Evolutionary conservation across 2,888 invertebrate species (phyloP).

Genomic region (Argynnis bischoffii): DNA sequence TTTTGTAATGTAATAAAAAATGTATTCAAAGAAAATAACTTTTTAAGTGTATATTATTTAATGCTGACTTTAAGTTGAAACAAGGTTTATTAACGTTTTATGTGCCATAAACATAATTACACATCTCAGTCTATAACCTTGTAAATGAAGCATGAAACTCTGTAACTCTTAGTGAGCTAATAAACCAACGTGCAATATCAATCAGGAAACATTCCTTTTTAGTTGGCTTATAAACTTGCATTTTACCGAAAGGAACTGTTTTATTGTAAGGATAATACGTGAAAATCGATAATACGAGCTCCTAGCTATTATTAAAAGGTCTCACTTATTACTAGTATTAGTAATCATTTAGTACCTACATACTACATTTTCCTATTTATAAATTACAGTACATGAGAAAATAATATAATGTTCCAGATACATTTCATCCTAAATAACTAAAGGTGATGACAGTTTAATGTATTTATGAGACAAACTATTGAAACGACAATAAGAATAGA

Average conservation of each 20-base stretch:
- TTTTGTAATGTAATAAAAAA: no score
- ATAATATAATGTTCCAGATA: constrained; percentile 4
- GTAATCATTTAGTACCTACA: no score
- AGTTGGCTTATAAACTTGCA: constrained; percentile 54
- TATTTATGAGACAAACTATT: not conserved
- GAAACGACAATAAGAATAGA: not conserved
- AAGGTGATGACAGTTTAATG: not conserved
- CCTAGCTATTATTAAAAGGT: no score
- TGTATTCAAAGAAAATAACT: no score
- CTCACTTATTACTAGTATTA: no score
- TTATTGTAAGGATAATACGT: no score
- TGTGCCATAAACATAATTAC: constrained; percentile 35
- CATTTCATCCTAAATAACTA: constrained; percentile 1
- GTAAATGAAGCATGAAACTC: constrained; percentile 46
- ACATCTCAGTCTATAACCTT: constrained; percentile 37
- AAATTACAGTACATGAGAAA: not conserved
- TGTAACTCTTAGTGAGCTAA: constrained; percentile 50
- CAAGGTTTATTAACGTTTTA: constrained; percentile 22
- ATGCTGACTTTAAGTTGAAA: constrained; percentile 1
- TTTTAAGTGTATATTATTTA: not conserved
- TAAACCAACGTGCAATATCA: constrained; percentile 60
- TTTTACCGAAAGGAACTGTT: not conserved
- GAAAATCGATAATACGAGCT: no score
- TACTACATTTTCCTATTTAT: no score
- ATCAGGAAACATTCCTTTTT: constrained; percentile 62